Evolutionary conservation across 2,113 vertebrate species (phyloP).

Genomic region (Cynocephalus volans): DNA sequence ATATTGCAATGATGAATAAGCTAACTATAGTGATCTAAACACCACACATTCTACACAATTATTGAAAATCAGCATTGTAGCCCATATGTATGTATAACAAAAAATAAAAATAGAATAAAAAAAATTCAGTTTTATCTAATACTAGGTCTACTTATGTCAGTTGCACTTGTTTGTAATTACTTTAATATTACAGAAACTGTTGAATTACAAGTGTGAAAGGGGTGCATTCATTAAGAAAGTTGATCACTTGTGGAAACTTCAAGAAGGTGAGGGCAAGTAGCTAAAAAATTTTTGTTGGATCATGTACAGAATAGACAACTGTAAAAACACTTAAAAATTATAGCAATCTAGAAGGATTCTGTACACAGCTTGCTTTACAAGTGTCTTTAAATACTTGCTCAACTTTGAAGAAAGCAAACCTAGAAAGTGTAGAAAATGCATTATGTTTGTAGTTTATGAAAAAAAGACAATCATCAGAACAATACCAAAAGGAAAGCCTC

Average conservation of each 20-base stretch:
- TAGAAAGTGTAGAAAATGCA: not conserved
- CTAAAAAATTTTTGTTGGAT: not conserved
- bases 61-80: too few relatives aligned
- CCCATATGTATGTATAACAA: too few relatives aligned
- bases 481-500: not conserved
- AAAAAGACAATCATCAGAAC: not conserved
- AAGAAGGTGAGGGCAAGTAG: constrained; percentile 3
- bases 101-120: not conserved
- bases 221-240: not conserved
- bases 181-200: constrained; percentile 29
- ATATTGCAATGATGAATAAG: too few relatives aligned
- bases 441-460: not conserved
- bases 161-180: constrained; percentile 9
- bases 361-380: constrained; percentile 1
- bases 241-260: not conserved
- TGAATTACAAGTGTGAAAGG: constrained; percentile 35
- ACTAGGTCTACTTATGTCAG: not conserved
- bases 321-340: constrained; percentile 23
- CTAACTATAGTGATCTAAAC: too few relatives aligned
- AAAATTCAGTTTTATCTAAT: not conserved
- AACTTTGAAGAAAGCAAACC: constrained; percentile 49
- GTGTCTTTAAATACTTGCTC: not conserved
- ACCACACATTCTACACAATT: too few relatives aligned
- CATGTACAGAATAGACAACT: constrained; percentile 45
- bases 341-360: constrained; percentile 22